A percentile compares a stretch with the other conserved stretches of the same genome.
Conservation (phyloP, 2,888 invertebrate species). For the Morinoia aosen region DNA sequence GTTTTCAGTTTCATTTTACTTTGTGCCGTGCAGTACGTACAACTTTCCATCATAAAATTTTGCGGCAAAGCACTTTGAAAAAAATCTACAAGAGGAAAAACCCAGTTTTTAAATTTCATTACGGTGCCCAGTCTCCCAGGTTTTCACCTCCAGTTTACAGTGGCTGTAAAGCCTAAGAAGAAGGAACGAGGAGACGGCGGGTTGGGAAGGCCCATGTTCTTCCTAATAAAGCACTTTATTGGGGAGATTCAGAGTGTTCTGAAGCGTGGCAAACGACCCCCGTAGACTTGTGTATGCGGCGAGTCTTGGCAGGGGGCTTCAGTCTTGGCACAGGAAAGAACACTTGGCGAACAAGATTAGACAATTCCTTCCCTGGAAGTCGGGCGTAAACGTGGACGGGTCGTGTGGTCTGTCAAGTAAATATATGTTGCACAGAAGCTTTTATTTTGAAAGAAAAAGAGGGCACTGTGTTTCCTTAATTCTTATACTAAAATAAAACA, state of each 20-base stretch:
- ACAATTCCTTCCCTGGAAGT: constrained; percentile 2
- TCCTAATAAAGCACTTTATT: constrained; percentile 50
- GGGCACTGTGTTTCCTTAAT: background rate
- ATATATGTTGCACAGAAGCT: background rate
- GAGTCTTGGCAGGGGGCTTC: background rate
- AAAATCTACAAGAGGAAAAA: background rate
- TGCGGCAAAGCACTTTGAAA: background rate
- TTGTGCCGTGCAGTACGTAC: background rate
- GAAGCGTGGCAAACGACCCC: constrained; percentile 39
- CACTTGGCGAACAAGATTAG: constrained; percentile 26
- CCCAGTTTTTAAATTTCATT: background rate
- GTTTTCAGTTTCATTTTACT: background rate
- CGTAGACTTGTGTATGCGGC: constrained; percentile 48
- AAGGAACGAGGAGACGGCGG: background rate
- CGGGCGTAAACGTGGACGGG: background rate
- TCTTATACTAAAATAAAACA: background rate
- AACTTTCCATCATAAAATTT: background rate
- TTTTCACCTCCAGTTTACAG: constrained; percentile 9
- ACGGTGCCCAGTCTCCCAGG: background rate
- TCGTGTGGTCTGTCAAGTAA: background rate
- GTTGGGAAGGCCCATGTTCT: background rate
- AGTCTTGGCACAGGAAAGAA: constrained; percentile 15
- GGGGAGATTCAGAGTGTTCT: constrained; percentile 36
- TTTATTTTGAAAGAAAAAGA: background rate
- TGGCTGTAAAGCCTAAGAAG: background rate